These are phyloP conservation scores for Sialis fuliginosa DNA, from an alignment of 2,888 invertebrate genomes.

Conservation along the genomic window DNA sequence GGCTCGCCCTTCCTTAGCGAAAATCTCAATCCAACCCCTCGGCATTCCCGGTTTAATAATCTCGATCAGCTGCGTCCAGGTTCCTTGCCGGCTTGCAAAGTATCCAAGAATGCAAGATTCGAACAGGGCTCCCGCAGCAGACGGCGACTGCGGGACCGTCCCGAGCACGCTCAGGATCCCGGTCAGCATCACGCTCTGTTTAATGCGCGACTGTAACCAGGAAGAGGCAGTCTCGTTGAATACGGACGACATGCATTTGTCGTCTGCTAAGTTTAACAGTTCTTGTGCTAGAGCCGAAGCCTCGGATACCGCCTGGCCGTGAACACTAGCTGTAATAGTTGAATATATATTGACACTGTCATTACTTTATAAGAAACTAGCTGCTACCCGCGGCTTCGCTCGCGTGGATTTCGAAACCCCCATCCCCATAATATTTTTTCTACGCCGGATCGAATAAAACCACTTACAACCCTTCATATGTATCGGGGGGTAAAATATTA, in stretches of 20 bases:
- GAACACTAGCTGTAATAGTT: too few relatives aligned
- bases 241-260: neutral
- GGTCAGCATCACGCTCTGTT: neutral
- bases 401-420: too few relatives aligned
- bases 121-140: slow-evolving; percentile 1
- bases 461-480: too few relatives aligned
- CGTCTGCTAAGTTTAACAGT: slow-evolving; percentile 1
- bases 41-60: neutral
- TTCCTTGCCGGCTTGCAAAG: neutral
- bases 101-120: slow-evolving; percentile 2
- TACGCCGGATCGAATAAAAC: too few relatives aligned
- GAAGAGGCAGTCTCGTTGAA: neutral
- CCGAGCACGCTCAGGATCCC: slow-evolving; percentile 1
- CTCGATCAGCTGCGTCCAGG: too few relatives aligned
- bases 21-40: neutral
- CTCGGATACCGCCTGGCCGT: neutral
- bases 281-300: neutral
- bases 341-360: too few relatives aligned
- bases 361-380: too few relatives aligned
- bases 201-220: neutral
- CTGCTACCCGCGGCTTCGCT: too few relatives aligned
- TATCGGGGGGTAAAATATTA: too few relatives aligned
- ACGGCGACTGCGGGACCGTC: neutral
- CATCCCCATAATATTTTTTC: too few relatives aligned
- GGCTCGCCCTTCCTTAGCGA: neutral